A percentile compares a stretch with the other conserved stretches of the same genome.
These are phyloP conservation scores for Artibeus lituratus DNA, from an alignment of 2,797 vertebrate genomes.

Conservation along the genomic window DNA sequence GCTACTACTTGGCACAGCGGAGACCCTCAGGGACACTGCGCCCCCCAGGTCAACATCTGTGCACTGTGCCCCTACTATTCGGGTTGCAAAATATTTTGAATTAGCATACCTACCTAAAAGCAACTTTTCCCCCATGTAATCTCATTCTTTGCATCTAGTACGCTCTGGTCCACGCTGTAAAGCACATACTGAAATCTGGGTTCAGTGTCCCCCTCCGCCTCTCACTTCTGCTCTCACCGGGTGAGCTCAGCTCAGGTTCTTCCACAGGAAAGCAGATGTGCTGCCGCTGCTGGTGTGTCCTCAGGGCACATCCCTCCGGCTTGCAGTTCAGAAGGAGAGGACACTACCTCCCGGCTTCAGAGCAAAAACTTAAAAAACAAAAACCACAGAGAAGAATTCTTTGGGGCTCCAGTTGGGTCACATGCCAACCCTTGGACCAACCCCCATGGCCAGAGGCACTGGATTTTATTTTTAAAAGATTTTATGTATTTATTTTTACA, in stretches of 20 bases:
- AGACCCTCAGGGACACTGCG: fast-evolving
- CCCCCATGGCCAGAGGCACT: neutral
- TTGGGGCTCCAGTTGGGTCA: neutral
- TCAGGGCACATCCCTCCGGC: neutral
- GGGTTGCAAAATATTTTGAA: neutral
- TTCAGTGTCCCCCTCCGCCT: neutral
- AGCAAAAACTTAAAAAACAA: neutral
- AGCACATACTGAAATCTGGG: neutral
- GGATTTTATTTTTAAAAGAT: neutral
- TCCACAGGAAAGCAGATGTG: neutral
- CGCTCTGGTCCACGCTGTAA: neutral
- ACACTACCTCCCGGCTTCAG: neutral
- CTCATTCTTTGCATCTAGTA: neutral
- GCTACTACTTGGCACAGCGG: neutral
- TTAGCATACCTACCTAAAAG: neutral
- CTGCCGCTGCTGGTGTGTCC: neutral
- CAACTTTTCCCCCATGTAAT: neutral
- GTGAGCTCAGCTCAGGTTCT: neutral
- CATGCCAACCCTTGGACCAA: neutral
- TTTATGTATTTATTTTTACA: neutral
- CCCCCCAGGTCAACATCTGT: neutral
- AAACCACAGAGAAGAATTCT: neutral
- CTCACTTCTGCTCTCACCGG: neutral
- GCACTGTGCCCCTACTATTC: neutral
- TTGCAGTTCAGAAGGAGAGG: neutral